Evolutionary conservation across 2,888 invertebrate genomes (phyloP), one percentile per base, ranked within the genome.

Genomic region (Andrena bicolor): DNA sequence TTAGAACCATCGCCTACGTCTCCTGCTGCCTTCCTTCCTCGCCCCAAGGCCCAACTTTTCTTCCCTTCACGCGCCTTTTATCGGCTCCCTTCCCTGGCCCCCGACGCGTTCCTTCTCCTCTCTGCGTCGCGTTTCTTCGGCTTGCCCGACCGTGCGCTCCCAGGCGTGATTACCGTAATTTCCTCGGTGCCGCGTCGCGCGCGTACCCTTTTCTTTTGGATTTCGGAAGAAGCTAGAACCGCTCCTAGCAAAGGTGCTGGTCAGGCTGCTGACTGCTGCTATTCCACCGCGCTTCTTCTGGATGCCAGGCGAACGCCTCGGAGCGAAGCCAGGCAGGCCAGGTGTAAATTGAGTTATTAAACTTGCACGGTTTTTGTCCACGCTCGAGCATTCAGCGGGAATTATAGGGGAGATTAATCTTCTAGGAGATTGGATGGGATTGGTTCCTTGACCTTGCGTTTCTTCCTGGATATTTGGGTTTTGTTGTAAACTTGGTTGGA

Each of bases 111-210:
- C 10, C 26, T 28, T 28, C 16, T 16, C 53, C 49, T n/a, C 51
- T 20, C 48, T 8, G 23, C 49, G 32, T 13, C 53, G 73, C 68
- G 80, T 84, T 81, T 77, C 74, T 64, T 83, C 72, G 71, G 72
- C 80, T 80, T 69, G 49, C 84, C 61, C 64, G 48, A 41, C 60
- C 61, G 41, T 63, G 61, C 76, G 68, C 77, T 81, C 80, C 73
- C 82, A 77, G 70, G 49, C 75, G 74, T 76, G 85, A 87, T 87
- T 86, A 86, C 82, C 78, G 83, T 83, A 80, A 87, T 87, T 87
- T 86, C 77, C 84, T 80, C 75, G 71, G 23, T 66, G 76, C 76
- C 68, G 81, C 82, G 82, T 79, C 77, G 82, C 66, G 30, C 58
- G 26, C 56, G 56, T 76, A 48, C 53, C 56, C 35, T 63, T 75